phyloP scores from a whole-genome alignment of 2,888 invertebrate genomes.

The Morpho deidamia region DNA sequence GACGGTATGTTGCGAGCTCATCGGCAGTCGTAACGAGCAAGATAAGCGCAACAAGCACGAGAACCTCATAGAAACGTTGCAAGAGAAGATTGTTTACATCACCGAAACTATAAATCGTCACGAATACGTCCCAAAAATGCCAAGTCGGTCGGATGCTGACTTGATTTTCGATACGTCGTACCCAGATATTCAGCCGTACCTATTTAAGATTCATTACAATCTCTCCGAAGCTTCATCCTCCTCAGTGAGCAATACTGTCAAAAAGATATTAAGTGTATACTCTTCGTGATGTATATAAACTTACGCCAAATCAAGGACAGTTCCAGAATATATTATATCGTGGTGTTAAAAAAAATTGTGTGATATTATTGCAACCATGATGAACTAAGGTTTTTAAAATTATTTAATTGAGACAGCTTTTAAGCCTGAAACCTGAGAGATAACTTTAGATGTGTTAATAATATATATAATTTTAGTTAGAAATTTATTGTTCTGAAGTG shows the following conservation, averaged over 20 bases:
- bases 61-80: slow-evolving; percentile 90
- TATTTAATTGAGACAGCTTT: slow-evolving; percentile 1
- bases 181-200: slow-evolving; percentile 96
- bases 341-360: slow-evolving; percentile 18
- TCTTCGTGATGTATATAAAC: slow-evolving; percentile 75
- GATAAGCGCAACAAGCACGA: slow-evolving; percentile 93
- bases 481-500: slow-evolving; percentile 20
- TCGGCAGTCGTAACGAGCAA: slow-evolving; percentile 90
- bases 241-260: slow-evolving; percentile 92
- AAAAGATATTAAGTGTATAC: slow-evolving; percentile 87
- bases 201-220: slow-evolving; percentile 94
- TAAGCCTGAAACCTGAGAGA: slow-evolving; percentile 2
- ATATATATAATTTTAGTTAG: slow-evolving; percentile 1
- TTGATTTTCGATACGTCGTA: slow-evolving; percentile 96
- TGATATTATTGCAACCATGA: slow-evolving; percentile 19
- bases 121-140: slow-evolving; percentile 98
- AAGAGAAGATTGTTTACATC: slow-evolving; percentile 96
- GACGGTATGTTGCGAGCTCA: slow-evolving; percentile 94
- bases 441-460: slow-evolving; percentile 2
- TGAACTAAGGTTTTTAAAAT: neutral
- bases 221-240: slow-evolving; percentile 87
- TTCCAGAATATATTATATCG: slow-evolving; percentile 25
- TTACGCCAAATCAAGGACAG: slow-evolving; percentile 1
- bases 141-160: slow-evolving; percentile 93
- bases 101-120: slow-evolving; percentile 97